Conservation (phyloP, 2,888 invertebrate species). For the Drosophila antonietae region DNA sequence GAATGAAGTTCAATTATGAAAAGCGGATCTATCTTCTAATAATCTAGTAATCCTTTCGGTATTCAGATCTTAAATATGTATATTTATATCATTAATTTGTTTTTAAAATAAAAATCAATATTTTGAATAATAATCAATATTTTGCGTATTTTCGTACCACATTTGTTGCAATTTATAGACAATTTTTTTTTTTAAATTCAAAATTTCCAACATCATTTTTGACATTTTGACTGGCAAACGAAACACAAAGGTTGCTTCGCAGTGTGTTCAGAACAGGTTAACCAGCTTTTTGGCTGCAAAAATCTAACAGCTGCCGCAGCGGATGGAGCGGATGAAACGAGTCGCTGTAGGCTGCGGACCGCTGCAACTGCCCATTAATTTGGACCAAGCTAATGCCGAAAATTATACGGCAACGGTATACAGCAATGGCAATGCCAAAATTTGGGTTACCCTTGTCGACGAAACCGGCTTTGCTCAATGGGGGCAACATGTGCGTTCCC, state of each 20-base stretch:
- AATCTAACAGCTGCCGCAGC: conserved; percentile 71
- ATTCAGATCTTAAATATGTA: no score
- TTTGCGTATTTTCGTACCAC: no score
- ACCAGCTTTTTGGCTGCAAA: conserved; percentile 46
- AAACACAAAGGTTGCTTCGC: not conserved
- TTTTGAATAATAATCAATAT: no score
- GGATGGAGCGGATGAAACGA: conserved; percentile 33
- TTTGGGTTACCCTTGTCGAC: conserved; percentile 70
- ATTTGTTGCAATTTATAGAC: no score
- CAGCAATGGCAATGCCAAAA: conserved; percentile 45
- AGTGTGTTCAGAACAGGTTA: conserved; percentile 36
- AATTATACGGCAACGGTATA: conserved; percentile 75
- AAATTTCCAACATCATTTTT: not conserved
- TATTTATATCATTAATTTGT: no score
- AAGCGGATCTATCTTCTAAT: no score
- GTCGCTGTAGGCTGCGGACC: conserved; percentile 24
- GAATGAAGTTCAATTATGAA: no score
- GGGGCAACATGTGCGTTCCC: conserved; percentile 25
- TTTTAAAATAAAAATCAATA: no score
- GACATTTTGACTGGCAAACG: not conserved
- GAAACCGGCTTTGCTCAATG: conserved; percentile 41
- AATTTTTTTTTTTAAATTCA: no score
- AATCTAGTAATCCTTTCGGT: no score
- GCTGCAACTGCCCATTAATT: conserved; percentile 63
- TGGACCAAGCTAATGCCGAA: conserved; percentile 70